Base-by-base conservation (phyloP, 2,797 vertebrate genomes). In the Saguinus oedipus region DNA sequence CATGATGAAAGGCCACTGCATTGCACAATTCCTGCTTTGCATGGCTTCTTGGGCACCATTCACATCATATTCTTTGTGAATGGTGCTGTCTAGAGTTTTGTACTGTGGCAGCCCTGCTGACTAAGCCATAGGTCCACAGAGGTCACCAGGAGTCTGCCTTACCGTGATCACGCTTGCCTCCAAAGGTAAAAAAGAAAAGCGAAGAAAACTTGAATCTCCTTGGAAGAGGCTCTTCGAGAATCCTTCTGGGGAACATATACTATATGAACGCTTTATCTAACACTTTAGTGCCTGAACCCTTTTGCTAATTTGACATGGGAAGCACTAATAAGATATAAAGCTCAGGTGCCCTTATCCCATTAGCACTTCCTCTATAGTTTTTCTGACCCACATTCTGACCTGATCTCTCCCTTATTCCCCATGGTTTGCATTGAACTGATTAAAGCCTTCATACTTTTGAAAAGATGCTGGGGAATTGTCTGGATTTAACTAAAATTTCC, bases 291-390 rank as follows among this genome's bases (percentile, higher is more conserved):
- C 97, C 36, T 48, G 30, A 97, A 95, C 97, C 91, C 84, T 97
- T 97, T 98, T 97, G 97, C 97, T 98, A 98, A 98, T 98, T 98
- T 98, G 98, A 98, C 98, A 87, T 94, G 93, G 92, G 95, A 98
- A 97, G 82, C 59, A 75, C 97, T 97, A 98, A 98, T 98, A 97
- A 98, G 98, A 98, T 98, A 98, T 98, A 98, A 98, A 97, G 95
- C 96, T 96, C 88, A 93, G 89, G 94, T 85, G 30, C 96, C 79
- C 96, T 97, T 95, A 97, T 97, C 95, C 97, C 97, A 97, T 98
- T 98, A 99, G 96, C 93, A 76, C 88, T 96, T 74, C 61, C 92
- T 98, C 95, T 97, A 82, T 97, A 93, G 98, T 98, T 98, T 98
- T 98, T 97, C 98, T 98, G 98, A 98, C 97, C 98, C 82, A 93